These are phyloP conservation scores for Tachysurus vachellii DNA, from an alignment of 2,113 vertebrate species.

Conservation along the genomic window DNA sequence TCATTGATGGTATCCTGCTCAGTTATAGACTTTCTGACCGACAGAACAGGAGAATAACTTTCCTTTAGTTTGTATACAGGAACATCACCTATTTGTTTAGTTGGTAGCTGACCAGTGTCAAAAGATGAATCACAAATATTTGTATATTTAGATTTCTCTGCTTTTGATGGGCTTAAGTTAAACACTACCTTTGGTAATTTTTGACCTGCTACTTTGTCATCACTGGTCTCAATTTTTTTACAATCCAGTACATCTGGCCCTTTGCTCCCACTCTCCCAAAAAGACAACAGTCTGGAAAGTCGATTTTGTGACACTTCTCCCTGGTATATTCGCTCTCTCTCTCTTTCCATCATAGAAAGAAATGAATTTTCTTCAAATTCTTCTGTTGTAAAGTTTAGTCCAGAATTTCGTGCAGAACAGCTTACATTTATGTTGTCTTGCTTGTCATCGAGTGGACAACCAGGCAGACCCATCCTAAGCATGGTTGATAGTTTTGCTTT, in stretches of 20 bases:
- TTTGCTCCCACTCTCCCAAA: slow-evolving; percentile 51
- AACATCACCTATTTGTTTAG: slow-evolving; percentile 29
- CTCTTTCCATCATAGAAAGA: slow-evolving; percentile 23
- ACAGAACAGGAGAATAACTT: slow-evolving; percentile 19
- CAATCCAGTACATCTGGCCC: slow-evolving; percentile 43
- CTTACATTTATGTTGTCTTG: slow-evolving; percentile 16
- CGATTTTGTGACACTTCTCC: slow-evolving; percentile 30
- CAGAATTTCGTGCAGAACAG: not conserved
- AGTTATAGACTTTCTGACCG: slow-evolving; percentile 22
- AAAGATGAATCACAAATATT: not conserved
- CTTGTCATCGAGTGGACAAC: not conserved
- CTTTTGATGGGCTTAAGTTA: not conserved
- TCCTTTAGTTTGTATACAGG: slow-evolving; percentile 5
- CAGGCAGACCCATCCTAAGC: slow-evolving; percentile 35
- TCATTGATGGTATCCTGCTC: slow-evolving; percentile 65
- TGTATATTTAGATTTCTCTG: not conserved
- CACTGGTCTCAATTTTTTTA: slow-evolving; percentile 20
- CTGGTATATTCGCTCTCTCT: not conserved
- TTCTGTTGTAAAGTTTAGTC: slow-evolving; percentile 27
- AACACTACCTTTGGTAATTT: slow-evolving; percentile 3
- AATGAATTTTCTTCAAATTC: slow-evolving; percentile 20
- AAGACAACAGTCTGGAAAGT: slow-evolving; percentile 51
- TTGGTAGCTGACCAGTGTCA: slow-evolving; percentile 1
- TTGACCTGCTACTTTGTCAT: not conserved
- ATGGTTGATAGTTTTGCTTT: slow-evolving; percentile 45